These are phyloP conservation scores for Schizopygopsis malacanthus DNA, from an alignment of 2,797 vertebrate species.

Conservation along the genomic window DNA sequence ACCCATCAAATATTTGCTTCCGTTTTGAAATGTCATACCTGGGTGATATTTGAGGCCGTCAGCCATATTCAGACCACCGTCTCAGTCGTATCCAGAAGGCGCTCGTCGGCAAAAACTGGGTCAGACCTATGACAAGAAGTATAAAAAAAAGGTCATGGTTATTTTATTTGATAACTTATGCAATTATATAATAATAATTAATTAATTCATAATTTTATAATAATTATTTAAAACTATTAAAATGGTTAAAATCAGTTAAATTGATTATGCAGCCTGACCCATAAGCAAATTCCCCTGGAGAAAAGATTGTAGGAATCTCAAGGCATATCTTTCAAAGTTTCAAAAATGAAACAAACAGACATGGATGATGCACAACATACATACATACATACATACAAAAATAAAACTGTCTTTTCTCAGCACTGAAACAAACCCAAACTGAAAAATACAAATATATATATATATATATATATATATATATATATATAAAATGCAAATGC, in stretches of 20 bases:
- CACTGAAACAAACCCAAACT: no score
- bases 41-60: conserved; percentile 36
- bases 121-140: not conserved
- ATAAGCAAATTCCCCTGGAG: not conserved
- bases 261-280: not conserved
- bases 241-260: not conserved
- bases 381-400: not conserved
- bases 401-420: no score
- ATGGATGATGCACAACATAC: not conserved
- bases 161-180: not conserved
- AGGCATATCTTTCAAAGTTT: not conserved
- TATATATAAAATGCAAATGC: no score
- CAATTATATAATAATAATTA: not conserved
- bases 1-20: conserved; percentile 44
- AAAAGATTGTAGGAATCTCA: not conserved
- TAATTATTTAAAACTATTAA: not conserved
- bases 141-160: not conserved
- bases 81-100: conserved; percentile 29
- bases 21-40: conserved; percentile 50
- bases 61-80: not conserved
- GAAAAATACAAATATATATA: no score
- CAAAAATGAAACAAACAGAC: not conserved
- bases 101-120: conserved; percentile 6
- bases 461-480: no score
- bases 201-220: not conserved